A percentile compares a stretch with the other conserved stretches of the same genome.
These are phyloP conservation scores for Folsomia manolachei DNA, from an alignment of 2,888 invertebrate genomes.

Conservation along the genomic window DNA sequence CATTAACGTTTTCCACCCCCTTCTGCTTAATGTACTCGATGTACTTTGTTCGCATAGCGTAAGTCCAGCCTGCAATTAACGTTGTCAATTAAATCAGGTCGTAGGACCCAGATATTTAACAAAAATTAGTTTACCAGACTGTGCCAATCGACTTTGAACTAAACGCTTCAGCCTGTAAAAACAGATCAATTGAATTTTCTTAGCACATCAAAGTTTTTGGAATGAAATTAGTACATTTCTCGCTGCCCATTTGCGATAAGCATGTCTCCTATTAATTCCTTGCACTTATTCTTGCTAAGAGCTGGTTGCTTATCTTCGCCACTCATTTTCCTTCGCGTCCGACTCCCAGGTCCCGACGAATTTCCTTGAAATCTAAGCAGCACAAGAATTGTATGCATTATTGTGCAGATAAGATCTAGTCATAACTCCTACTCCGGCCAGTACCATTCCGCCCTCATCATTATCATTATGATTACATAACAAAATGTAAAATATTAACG, in stretches of 20 bases:
- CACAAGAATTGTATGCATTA: too few species aligned
- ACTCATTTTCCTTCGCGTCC: constrained; percentile 12
- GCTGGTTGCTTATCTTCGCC: constrained; percentile 7
- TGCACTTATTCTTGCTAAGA: constrained; percentile 28
- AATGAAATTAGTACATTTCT: constrained; percentile 31
- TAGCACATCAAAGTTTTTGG: constrained; percentile 6
- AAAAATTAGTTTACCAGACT: constrained; percentile 16
- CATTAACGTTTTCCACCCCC: constrained; percentile 39
- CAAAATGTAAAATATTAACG: too few species aligned
- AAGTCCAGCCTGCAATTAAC: constrained; percentile 33
- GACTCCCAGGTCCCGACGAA: neutral
- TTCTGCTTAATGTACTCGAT: constrained; percentile 37
- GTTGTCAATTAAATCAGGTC: too few species aligned
- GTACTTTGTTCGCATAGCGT: constrained; percentile 28
- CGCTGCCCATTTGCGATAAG: constrained; percentile 32
- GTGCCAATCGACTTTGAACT: constrained; percentile 29
- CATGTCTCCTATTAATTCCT: constrained; percentile 37
- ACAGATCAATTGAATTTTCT: too few species aligned
- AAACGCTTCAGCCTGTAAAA: constrained; percentile 27
- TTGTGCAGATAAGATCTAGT: too few species aligned
- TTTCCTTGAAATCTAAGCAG: neutral
- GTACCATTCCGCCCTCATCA: too few species aligned
- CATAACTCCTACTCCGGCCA: too few species aligned
- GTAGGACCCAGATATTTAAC: too few species aligned
- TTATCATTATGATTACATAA: too few species aligned